Percentiles rank a stretch among this genome's conserved stretches.
Evolutionary conservation across 2,888 invertebrate genomes (phyloP).

Genomic region (Nemotelus pantherinus): DNA sequence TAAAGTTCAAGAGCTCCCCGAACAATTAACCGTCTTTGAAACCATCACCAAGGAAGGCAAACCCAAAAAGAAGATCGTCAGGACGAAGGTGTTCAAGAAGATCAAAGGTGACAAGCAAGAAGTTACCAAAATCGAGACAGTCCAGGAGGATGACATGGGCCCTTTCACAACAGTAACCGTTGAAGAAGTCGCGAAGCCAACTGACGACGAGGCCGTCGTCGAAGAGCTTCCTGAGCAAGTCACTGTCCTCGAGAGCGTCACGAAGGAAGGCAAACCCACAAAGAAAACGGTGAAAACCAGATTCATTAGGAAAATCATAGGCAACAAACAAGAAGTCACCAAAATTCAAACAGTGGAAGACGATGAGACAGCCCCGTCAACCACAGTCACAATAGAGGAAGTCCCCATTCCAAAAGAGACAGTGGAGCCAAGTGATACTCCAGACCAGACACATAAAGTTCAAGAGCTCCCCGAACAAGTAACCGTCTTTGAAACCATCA

Average conservation of each 20-base stretch:
- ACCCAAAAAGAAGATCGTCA: constrained; percentile 56
- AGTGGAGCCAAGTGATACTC: constrained; percentile 58
- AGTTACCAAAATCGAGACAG: constrained; percentile 62
- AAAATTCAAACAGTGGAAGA: constrained; percentile 59
- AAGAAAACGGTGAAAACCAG: constrained; percentile 58
- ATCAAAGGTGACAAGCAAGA: constrained; percentile 56
- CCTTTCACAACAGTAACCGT: constrained; percentile 60
- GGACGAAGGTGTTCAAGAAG: constrained; percentile 56
- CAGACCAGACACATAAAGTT: constrained; percentile 50
- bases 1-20: constrained; percentile 58
- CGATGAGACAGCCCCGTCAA: constrained; percentile 59
- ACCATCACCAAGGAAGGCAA: constrained; percentile 53
- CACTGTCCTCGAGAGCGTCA: constrained; percentile 49
- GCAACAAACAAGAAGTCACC: constrained; percentile 56
- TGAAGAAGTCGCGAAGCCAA: constrained; percentile 54
- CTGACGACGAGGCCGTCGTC: constrained; percentile 50
- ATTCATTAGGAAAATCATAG: constrained; percentile 55
- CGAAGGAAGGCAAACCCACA: constrained; percentile 55
- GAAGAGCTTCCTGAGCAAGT: constrained; percentile 61
- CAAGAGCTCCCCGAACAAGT: constrained; percentile 61
- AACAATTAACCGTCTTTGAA: constrained; percentile 53
- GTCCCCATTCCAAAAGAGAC: constrained; percentile 53
- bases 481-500: constrained; percentile 62
- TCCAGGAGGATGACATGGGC: constrained; percentile 62
- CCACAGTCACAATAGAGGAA: constrained; percentile 56